Evolutionary conservation across 2,888 invertebrate species (phyloP).

Genomic region (Axea sp.): DNA sequence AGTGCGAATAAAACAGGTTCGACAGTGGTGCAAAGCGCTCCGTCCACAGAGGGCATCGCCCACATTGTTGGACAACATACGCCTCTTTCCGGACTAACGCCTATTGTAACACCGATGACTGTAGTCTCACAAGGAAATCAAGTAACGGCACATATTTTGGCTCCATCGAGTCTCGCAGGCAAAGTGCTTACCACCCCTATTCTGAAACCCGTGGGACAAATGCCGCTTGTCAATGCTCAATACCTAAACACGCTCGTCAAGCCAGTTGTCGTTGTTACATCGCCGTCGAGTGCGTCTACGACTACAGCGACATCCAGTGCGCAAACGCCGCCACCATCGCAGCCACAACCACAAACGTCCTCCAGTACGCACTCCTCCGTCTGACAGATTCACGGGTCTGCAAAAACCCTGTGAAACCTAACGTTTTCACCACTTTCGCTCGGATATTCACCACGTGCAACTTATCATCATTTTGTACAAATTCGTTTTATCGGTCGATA

Average conservation of each 20-base stretch:
- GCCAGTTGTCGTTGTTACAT: slow-evolving; percentile 85
- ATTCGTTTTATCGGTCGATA: slow-evolving; percentile 46
- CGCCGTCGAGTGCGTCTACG: slow-evolving; percentile 75
- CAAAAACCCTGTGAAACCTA: slow-evolving; percentile 71
- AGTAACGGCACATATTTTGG: slow-evolving; percentile 83
- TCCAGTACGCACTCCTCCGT: slow-evolving; percentile 72
- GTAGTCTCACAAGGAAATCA: slow-evolving; percentile 83
- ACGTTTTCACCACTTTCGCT: slow-evolving; percentile 37
- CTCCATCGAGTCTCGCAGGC: slow-evolving; percentile 83
- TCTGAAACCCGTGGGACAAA: slow-evolving; percentile 82
- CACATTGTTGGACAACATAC: slow-evolving; percentile 78
- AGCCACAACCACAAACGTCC: slow-evolving; percentile 65
- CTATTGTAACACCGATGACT: slow-evolving; percentile 81
- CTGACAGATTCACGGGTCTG: slow-evolving; percentile 73
- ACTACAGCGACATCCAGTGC: slow-evolving; percentile 71
- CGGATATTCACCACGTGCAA: slow-evolving; percentile 27
- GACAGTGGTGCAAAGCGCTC: slow-evolving; percentile 74
- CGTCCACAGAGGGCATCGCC: slow-evolving; percentile 78
- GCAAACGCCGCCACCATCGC: slow-evolving; percentile 29
- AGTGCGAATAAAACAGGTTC: slow-evolving; percentile 70
- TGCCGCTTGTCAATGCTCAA: slow-evolving; percentile 85
- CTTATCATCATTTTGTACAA: slow-evolving; percentile 36
- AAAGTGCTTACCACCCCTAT: slow-evolving; percentile 83
- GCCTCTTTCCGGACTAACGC: slow-evolving; percentile 81
- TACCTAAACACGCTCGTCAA: slow-evolving; percentile 85